Conservation (phyloP, 2,888 invertebrate genomes). For the Agrochola lychnidis region DNA sequence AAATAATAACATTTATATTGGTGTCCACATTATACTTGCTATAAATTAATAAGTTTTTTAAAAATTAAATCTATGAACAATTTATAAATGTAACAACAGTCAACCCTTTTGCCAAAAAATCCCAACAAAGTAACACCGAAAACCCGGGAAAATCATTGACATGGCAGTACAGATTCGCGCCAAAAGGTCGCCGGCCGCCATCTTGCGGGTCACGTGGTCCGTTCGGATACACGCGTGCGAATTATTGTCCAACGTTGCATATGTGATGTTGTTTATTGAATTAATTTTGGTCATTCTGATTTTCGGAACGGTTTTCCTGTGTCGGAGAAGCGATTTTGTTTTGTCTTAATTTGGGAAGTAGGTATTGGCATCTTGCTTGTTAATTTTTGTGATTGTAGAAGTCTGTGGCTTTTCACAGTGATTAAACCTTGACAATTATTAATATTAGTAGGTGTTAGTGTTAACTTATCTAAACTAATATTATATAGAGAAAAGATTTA, state of each 20-base stretch:
- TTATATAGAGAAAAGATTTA: no score
- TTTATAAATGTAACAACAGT: background rate
- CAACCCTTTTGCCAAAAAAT: background rate
- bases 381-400: background rate
- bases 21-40: background rate
- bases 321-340: conserved; percentile 66
- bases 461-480: no score
- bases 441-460: background rate
- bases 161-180: conserved; percentile 77
- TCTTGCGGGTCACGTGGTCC: conserved; percentile 79
- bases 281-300: conserved; percentile 87
- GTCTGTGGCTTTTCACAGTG: background rate
- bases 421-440: background rate
- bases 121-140: conserved; percentile 9
- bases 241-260: conserved; percentile 88
- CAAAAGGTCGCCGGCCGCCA: conserved; percentile 83
- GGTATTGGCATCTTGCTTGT: conserved; percentile 10
- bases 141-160: conserved; percentile 30
- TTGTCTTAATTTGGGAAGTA: conserved; percentile 59
- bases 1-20: background rate
- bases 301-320: conserved; percentile 69
- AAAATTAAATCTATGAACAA: no score
- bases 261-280: conserved; percentile 90
- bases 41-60: background rate
- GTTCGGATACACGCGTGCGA: conserved; percentile 87